These are phyloP conservation scores for Cepphus grylle DNA, from an alignment of 2,113 vertebrate genomes.

Conservation along the genomic window DNA sequence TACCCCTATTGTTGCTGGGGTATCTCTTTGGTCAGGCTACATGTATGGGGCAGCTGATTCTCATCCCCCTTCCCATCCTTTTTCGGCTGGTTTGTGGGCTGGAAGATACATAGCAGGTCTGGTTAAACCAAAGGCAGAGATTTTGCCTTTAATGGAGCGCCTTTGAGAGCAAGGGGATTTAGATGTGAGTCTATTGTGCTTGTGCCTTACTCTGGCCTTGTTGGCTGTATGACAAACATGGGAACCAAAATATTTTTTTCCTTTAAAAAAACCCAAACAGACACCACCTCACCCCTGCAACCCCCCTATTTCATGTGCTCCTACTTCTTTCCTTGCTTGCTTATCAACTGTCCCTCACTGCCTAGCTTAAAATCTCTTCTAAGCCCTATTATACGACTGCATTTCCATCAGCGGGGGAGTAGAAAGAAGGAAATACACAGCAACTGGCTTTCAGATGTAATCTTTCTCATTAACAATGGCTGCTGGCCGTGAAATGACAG, in stretches of 20 bases:
- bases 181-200: not conserved
- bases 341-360: slow-evolving; percentile 6
- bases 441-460: slow-evolving; percentile 56
- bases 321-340: not conserved
- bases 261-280: not conserved
- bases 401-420: slow-evolving; percentile 1
- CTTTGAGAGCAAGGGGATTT: not conserved
- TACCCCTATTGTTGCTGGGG: not conserved
- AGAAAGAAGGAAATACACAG: not conserved
- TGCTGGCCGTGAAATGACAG: slow-evolving; percentile 51
- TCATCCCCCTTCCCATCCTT: not conserved
- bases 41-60: not conserved
- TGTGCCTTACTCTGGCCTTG: not conserved
- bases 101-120: not conserved
- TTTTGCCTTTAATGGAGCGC: not conserved
- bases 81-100: not conserved
- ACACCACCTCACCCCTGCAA: not conserved
- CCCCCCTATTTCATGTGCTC: not conserved
- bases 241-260: not conserved
- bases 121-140: not conserved
- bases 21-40: not conserved
- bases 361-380: slow-evolving; percentile 3
- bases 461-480: slow-evolving; percentile 51
- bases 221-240: not conserved
- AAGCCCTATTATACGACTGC: not conserved